A percentile compares a stretch with the other conserved stretches of the same genome.
phyloP scores from a whole-genome alignment of 2,797 vertebrate genomes.

The Brachyalestes nurse region DNA sequence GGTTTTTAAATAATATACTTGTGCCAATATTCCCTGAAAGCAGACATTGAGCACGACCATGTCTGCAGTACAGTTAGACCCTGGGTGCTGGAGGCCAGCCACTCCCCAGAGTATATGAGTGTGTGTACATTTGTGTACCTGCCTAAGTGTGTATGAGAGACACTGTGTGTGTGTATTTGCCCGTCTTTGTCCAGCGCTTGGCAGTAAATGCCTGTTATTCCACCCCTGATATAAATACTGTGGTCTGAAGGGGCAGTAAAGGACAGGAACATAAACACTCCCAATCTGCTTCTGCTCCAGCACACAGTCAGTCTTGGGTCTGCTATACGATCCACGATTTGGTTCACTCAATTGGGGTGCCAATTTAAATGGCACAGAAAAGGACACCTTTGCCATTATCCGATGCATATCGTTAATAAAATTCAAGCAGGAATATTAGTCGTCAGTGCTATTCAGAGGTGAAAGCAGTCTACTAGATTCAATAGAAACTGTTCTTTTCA shows the following conservation, averaged over 20 bases:
- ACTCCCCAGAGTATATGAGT: conserved; percentile 56
- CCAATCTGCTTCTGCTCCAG: conserved; percentile 65
- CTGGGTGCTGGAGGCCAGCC: conserved; percentile 52
- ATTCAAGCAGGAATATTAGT: neutral
- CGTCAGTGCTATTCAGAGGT: neutral
- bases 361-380: neutral
- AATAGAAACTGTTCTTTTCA: neutral
- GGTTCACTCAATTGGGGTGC: conserved; percentile 15
- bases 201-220: conserved; percentile 51
- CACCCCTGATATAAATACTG: conserved; percentile 57
- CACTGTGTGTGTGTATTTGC: conserved; percentile 29
- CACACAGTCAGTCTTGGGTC: conserved; percentile 53
- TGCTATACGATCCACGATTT: neutral
- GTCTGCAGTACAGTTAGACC: conserved; percentile 48
- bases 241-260: conserved; percentile 56
- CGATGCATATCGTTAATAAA: neutral
- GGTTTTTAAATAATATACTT: conserved; percentile 76
- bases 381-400: neutral
- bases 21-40: conserved; percentile 83
- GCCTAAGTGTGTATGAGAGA: conserved; percentile 34
- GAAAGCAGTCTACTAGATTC: neutral
- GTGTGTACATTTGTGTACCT: conserved; percentile 33
- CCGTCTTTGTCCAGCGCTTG: conserved; percentile 52
- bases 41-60: conserved; percentile 75
- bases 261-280: conserved; percentile 69